Percentiles rank a stretch among this genome's conserved stretches.
Conservation (phyloP, 2,113 vertebrate genomes). For the Dasyurus viverrinus region DNA sequence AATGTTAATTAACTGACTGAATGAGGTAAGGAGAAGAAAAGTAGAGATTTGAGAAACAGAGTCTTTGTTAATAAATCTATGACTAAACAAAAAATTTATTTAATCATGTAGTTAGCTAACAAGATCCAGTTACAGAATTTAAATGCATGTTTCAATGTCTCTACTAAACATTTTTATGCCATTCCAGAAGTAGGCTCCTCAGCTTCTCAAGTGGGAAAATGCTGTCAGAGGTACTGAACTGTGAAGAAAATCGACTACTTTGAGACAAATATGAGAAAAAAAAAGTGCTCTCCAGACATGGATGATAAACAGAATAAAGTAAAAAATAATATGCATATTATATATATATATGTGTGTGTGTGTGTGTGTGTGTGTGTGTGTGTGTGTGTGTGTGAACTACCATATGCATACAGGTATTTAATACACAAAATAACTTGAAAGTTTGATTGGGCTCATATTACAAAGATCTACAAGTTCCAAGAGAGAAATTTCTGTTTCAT, state of each 20-base stretch:
- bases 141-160: not conserved
- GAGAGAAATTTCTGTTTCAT: not conserved
- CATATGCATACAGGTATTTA: not conserved
- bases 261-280: not conserved
- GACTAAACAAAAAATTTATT: not conserved
- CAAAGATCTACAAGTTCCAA: not conserved
- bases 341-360: too few relatives aligned
- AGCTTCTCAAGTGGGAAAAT: not conserved
- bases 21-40: not conserved
- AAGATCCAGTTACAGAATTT: not conserved
- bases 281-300: not conserved
- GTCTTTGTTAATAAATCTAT: not conserved
- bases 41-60: not conserved
- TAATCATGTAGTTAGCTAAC: not conserved
- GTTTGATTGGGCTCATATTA: not conserved
- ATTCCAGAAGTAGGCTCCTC: not conserved
- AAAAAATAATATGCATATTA: not conserved
- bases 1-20: not conserved
- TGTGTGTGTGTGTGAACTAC: not conserved
- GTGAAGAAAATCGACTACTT: not conserved
- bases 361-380: too few relatives aligned
- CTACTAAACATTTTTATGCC: not conserved
- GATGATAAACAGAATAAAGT: not conserved
- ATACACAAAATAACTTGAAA: not conserved
- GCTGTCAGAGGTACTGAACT: not conserved